These are phyloP conservation scores for Siniperca obscura DNA, from an alignment of 2,797 vertebrate species.

Conservation along the genomic window DNA sequence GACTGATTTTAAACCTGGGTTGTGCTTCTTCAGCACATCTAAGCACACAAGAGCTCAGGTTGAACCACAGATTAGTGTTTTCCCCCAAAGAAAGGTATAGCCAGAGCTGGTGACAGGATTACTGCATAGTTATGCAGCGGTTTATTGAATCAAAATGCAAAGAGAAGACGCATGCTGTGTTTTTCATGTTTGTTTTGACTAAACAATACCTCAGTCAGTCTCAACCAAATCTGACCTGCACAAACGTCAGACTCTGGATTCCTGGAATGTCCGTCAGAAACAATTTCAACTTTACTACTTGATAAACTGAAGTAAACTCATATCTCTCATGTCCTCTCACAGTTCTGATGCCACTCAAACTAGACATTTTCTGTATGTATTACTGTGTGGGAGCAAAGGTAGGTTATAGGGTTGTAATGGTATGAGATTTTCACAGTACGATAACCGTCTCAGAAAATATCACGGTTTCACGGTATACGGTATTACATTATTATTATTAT, in stretches of 20 bases:
- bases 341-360: conserved; percentile 63
- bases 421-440: no score
- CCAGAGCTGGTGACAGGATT: conserved; percentile 4
- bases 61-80: conserved; percentile 12
- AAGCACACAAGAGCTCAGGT: conserved; percentile 20
- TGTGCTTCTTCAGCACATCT: neutral
- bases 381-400: conserved; percentile 47
- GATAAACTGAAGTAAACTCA: conserved; percentile 45
- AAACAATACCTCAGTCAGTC: conserved; percentile 75
- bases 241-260: conserved; percentile 50
- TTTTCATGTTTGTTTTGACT: conserved; percentile 37
- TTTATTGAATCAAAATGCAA: conserved; percentile 23
- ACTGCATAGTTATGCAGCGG: neutral
- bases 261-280: conserved; percentile 65
- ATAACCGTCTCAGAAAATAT: no score
- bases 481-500: no score
- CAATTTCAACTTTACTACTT: conserved; percentile 49
- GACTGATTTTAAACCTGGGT: conserved; percentile 4
- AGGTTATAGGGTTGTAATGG: conserved; percentile 5
- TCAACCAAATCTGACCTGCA: conserved; percentile 65
- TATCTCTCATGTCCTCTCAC: conserved; percentile 44
- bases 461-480: no score
- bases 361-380: conserved; percentile 46
- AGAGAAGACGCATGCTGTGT: conserved; percentile 36
- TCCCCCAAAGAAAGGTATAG: conserved; percentile 8